Evolutionary conservation across 2,113 vertebrate genomes (phyloP), one percentile per base, ranked within the genome.

Genomic region (Sinocyclocheilus anophthalmus): DNA sequence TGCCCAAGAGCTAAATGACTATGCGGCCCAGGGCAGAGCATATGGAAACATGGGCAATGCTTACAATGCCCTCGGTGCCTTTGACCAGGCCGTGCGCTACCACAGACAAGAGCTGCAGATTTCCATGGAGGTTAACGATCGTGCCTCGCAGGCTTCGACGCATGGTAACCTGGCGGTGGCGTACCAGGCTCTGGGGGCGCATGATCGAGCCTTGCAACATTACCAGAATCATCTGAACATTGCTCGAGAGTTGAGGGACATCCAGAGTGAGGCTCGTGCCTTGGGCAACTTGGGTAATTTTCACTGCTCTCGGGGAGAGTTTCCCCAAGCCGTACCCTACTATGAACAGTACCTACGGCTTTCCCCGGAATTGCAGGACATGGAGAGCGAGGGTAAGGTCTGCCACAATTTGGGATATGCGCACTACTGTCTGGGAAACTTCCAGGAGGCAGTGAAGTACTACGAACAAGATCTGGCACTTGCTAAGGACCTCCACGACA

Each of bases 11-110:
- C 94, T 99, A 42, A 97, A 94, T 0, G 98, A 99, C 61, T 97
- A 99, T 0, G 98, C 97, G 0, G 98, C 97, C n/a, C 97, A 97
- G 84, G 98, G 98, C 57, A 92, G 98, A 1, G 97, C 98, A 53
- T 99, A 97, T 0, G 98, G 98, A 26, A 99, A 99, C 92, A 99
- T 99, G 97, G 98, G 97, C 85, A 99, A 98, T 0, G 98, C 98
- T 13, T 97, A 97, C 76, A 97, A 97, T 0, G 97, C 98, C 0
- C 95, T 99, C 0, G 96, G 97, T 84, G 77, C 96, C 91, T 95
- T 95, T 0, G 97, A 99, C 90, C 97, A 98, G 90, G 97, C 98
- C 0, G 97, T 98, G 59, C 97, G 96, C 20, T 99, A 96, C 93
- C 98, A 99, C 45, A 94, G 97, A 3, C 97, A 99, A 82, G 98